A percentile compares a stretch with the other conserved stretches of the same genome.
These are phyloP conservation scores for Acronicta leporina DNA, from an alignment of 2,888 invertebrate species.

Conservation along the genomic window DNA sequence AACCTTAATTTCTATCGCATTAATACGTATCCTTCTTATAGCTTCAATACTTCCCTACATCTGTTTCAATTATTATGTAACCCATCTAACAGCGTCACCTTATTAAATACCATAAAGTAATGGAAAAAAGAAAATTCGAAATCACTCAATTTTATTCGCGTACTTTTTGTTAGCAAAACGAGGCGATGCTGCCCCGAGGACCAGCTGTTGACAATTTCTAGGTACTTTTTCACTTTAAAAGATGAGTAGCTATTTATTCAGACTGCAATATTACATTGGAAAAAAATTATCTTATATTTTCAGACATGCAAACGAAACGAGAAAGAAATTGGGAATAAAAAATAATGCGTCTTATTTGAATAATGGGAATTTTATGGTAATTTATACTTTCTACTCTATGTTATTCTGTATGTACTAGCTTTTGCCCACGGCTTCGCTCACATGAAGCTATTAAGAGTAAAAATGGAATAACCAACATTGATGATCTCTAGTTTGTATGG, in stretches of 20 bases:
- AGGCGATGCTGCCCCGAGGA: conserved; percentile 17
- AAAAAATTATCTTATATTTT: conserved; percentile 40
- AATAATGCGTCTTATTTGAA: conserved; percentile 22
- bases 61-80: no score
- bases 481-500: no score
- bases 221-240: conserved; percentile 58
- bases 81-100: no score
- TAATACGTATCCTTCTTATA: no score
- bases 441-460: no score
- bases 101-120: neutral
- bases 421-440: no score
- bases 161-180: neutral
- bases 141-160: neutral
- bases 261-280: conserved; percentile 45
- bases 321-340: conserved; percentile 21
- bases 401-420: no score
- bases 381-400: conserved; percentile 14
- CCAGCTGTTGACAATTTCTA: conserved; percentile 59
- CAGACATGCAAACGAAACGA: conserved; percentile 18
- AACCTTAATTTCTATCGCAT: no score
- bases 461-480: no score
- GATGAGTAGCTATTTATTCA: conserved; percentile 57
- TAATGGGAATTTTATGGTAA: conserved; percentile 35
- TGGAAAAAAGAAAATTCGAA: neutral
- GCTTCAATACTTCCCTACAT: no score